Evolutionary conservation across 2,797 vertebrate species (phyloP).

Genomic region (Scomberomorus guttatus): DNA sequence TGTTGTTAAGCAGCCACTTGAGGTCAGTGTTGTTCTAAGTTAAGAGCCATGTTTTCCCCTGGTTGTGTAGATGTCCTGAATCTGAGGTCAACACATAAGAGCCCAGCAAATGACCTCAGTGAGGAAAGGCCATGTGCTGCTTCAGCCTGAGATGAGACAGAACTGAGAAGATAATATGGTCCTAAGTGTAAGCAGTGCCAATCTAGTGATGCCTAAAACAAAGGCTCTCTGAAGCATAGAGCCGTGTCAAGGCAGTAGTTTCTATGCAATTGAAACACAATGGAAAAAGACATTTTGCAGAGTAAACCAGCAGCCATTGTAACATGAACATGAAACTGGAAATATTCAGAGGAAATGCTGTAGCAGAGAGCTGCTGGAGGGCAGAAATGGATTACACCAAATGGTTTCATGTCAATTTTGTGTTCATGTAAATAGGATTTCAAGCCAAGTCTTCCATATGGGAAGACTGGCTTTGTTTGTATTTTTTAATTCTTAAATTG

Average conservation of each 20-base stretch:
- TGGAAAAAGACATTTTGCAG: not conserved
- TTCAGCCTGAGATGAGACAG: constrained; percentile 32
- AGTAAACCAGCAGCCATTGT: constrained; percentile 21
- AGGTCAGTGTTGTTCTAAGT: constrained; percentile 74
- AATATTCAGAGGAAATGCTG: not conserved
- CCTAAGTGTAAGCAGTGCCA: constrained; percentile 1
- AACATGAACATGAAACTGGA: constrained; percentile 13
- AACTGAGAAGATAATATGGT: not conserved
- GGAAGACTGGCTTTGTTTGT: constrained; percentile 8
- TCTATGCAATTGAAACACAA: constrained; percentile 24
- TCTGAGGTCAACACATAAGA: constrained; percentile 56
- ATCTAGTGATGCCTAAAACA: constrained; percentile 14
- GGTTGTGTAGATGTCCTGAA: constrained; percentile 49
- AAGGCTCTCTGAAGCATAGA: constrained; percentile 20
- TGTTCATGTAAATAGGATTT: constrained; percentile 45
- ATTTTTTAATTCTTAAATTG: constrained; percentile 15
- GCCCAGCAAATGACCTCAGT: constrained; percentile 49
- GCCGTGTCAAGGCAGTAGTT: constrained; percentile 26
- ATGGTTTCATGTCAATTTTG: constrained; percentile 31
- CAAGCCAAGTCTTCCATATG: constrained; percentile 21
- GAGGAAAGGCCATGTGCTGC: constrained; percentile 21
- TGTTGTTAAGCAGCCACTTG: constrained; percentile 55
- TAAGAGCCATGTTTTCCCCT: not conserved
- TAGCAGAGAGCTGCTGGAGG: constrained; percentile 17
- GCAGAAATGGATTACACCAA: constrained; percentile 33